Conservation (phyloP, 37 sponge, comb jelly and placozoan genomes). For the Geodia barretti region DNA sequence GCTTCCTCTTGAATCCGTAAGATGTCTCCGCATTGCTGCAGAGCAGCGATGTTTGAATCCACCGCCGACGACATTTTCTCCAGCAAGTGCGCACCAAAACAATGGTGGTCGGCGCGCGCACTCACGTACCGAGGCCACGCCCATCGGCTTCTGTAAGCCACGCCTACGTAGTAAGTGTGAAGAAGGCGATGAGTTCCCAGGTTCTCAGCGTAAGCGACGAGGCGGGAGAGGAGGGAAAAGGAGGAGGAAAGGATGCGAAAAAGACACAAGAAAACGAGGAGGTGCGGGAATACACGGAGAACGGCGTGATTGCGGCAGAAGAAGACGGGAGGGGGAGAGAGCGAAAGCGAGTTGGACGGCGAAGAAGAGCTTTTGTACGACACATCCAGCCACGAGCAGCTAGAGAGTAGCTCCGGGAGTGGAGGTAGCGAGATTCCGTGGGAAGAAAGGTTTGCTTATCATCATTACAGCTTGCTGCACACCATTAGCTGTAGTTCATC, state of each 20-base stretch:
- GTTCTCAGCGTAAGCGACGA: not conserved
- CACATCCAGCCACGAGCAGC: not conserved
- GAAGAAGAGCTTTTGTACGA: not conserved
- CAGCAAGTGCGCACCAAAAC: too few species aligned
- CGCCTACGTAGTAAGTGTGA: too few species aligned
- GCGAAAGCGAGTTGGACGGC: not conserved
- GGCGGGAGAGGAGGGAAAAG: not conserved
- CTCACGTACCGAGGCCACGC: too few species aligned
- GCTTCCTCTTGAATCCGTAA: slow-evolving; percentile 26
- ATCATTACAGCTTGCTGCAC: too few species aligned
- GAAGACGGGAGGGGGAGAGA: not conserved
- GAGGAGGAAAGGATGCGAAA: not conserved
- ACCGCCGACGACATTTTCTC: too few species aligned
- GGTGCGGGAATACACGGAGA: not conserved
- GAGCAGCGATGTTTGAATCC: too few species aligned
- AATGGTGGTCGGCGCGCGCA: too few species aligned
- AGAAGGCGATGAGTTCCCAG: not conserved
- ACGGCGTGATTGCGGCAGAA: not conserved
- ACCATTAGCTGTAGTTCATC: too few species aligned
- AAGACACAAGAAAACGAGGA: not conserved
- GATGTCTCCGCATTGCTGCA: slow-evolving; percentile 54
- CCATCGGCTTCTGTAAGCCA: too few species aligned
- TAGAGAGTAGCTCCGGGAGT: not conserved
- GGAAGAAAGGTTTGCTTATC: not conserved
- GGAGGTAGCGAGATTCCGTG: not conserved